phyloP scores from a whole-genome alignment of 2,888 invertebrate species.

The Prosopocoilus inquinatus region DNA sequence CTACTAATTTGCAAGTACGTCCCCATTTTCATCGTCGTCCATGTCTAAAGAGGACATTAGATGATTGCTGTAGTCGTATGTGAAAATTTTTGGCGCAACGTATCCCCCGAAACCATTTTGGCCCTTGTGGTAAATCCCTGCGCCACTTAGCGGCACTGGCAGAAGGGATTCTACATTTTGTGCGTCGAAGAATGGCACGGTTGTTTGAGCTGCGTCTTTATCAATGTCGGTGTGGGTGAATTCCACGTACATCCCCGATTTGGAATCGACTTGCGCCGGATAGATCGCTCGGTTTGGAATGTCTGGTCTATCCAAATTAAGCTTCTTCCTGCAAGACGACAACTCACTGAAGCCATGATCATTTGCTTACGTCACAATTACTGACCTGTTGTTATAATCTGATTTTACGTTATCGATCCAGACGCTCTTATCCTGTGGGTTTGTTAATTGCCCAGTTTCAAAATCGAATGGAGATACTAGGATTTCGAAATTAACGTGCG shows the following conservation, averaged over 20 bases:
- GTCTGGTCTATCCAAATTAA: neutral
- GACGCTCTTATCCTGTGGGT: neutral
- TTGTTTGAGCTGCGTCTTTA: conserved; percentile 56
- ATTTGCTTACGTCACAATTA: neutral
- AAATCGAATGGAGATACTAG: conserved; percentile 54
- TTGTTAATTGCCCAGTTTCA: conserved; percentile 47
- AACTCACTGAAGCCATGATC: neutral
- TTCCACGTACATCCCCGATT: conserved; percentile 48
- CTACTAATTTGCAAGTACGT: no score
- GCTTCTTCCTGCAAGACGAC: neutral
- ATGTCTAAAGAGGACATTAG: conserved; percentile 6
- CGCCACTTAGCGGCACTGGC: conserved; percentile 52
- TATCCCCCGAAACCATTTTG: conserved; percentile 54
- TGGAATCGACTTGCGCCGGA: neutral
- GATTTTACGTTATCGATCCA: neutral
- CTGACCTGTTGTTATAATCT: conserved; percentile 4
- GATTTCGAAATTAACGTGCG: conserved; percentile 56
- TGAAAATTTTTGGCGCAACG: conserved; percentile 52
- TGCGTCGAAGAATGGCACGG: conserved; percentile 57
- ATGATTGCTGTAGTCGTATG: conserved; percentile 46
- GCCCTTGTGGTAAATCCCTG: conserved; percentile 57
- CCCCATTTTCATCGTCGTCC: neutral
- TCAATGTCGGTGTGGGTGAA: conserved; percentile 53
- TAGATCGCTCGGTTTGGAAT: conserved; percentile 31
- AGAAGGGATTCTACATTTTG: conserved; percentile 52